Conservation (phyloP, 2,888 invertebrate genomes). For the Dendrolimus houi region DNA sequence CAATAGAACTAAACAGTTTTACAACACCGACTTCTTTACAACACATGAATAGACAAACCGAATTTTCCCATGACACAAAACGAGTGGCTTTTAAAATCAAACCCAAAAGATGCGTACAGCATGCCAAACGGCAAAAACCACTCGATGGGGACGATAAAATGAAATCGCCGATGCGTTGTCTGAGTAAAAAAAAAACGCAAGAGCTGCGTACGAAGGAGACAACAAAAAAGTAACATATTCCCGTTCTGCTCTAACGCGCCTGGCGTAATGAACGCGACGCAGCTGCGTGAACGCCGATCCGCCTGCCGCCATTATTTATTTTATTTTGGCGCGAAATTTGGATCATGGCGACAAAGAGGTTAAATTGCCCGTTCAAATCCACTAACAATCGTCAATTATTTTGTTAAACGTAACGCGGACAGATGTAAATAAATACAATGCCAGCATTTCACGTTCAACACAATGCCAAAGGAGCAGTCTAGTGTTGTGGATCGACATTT, state of each 20-base stretch:
- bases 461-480: constrained; percentile 17
- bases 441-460: constrained; percentile 4
- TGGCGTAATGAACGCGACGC: constrained; percentile 50
- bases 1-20: not conserved
- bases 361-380: constrained; percentile 74
- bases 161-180: constrained; percentile 71
- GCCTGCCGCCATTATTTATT: constrained; percentile 67
- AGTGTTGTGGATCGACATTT: not conserved
- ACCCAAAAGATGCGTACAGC: constrained; percentile 64
- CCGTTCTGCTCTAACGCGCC: constrained; percentile 71
- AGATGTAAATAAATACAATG: constrained; percentile 69
- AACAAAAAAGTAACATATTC: constrained; percentile 70
- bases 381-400: constrained; percentile 59
- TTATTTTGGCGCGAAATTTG: constrained; percentile 72
- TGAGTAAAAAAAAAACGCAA: constrained; percentile 57
- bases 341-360: constrained; percentile 69
- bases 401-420: constrained; percentile 55
- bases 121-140: constrained; percentile 67
- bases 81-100: constrained; percentile 29
- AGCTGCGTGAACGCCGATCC: constrained; percentile 54
- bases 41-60: constrained; percentile 13
- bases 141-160: constrained; percentile 70
- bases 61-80: constrained; percentile 21
- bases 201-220: constrained; percentile 67
- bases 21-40: constrained; percentile 3